Evolutionary conservation across 2,113 vertebrate genomes (phyloP).

Genomic region (Chlorodrepanis virens): DNA sequence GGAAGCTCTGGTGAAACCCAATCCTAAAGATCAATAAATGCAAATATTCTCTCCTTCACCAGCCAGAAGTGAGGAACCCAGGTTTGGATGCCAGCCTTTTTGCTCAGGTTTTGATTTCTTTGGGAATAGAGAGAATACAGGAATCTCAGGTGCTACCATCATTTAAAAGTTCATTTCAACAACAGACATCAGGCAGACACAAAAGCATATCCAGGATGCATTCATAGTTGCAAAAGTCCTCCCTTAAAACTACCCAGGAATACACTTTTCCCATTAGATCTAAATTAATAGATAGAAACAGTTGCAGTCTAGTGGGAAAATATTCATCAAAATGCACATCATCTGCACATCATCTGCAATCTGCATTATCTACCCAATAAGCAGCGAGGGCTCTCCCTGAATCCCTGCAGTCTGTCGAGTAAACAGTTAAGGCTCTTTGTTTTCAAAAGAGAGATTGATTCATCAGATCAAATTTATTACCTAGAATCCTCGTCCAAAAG

Average conservation of each 20-base stretch:
- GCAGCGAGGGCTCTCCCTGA: conserved; percentile 16
- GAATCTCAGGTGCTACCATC: neutral
- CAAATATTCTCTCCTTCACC: neutral
- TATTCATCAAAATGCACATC: conserved; percentile 65
- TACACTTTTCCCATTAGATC: conserved; percentile 55
- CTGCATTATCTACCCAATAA: conserved; percentile 49
- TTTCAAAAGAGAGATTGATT: conserved; percentile 57
- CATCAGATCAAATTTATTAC: conserved; percentile 57
- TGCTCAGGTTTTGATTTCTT: neutral
- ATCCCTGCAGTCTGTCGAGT: conserved; percentile 50
- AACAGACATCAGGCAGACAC: neutral
- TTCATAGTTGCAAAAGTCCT: neutral
- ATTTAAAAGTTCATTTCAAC: neutral
- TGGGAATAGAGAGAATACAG: neutral
- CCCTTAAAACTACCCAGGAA: conserved; percentile 41
- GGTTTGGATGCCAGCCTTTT: rapidly evolving
- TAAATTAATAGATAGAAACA: conserved; percentile 65
- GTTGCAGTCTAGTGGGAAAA: conserved; percentile 64
- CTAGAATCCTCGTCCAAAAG: conserved; percentile 41
- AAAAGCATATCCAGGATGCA: neutral
- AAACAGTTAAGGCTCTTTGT: conserved; percentile 68
- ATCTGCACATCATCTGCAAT: conserved; percentile 64
- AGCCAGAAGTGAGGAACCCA: neutral
- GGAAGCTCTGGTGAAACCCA: neutral
- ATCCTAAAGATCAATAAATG: neutral